Evolutionary conservation across 2,888 invertebrate genomes (phyloP), one percentile per base, ranked within the genome.

Genomic region (Dynastes maya): DNA sequence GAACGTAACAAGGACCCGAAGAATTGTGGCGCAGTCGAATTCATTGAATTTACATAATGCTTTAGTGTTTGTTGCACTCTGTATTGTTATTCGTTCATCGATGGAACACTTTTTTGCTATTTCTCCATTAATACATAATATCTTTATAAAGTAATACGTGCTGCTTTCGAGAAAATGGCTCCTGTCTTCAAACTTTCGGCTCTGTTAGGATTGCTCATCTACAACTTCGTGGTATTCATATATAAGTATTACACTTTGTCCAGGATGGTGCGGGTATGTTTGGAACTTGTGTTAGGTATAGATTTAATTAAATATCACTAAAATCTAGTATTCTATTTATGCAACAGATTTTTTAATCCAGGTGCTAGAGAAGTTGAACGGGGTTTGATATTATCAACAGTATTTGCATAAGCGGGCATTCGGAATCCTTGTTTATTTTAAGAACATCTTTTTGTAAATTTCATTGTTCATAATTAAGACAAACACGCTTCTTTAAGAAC

Each of bases 181-280:
- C 61, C 76, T 76, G 76, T 76, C 76, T 76, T 76, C 76, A 76
- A 76, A 63, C 63, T 45, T 63, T 61, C 76, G 76, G 67, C 76
- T 55, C 67, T 74, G 72, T 74, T 49, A 27, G 72, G 61, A 74
- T 74, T 45, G 72, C 63, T 61, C 58, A 45, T 29, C 72, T 22
- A 61, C 51, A 13, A 51, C 27, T 67, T 22, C 40, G 32, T 11
- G 22, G 11, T 63, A n/a, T 55, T 55, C 13, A 2, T 16, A 13
- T 37, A 4, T 32, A 32, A 32, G 4, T 32, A 32, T 32, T 4
- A 32, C 32, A 16, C 22, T 55, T 55, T 55, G 3, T 55, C 8
- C 1, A 6, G n/a, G 8, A 55, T 13, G 16, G 5, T 5, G n/a
- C 1, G n/a, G 13, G 22, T 13, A 55, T 22, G 55, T 16, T 55